phyloP scores from a whole-genome alignment of 1,140 invertebrate genomes.

The Plectrocnemia conspersa region DNA sequence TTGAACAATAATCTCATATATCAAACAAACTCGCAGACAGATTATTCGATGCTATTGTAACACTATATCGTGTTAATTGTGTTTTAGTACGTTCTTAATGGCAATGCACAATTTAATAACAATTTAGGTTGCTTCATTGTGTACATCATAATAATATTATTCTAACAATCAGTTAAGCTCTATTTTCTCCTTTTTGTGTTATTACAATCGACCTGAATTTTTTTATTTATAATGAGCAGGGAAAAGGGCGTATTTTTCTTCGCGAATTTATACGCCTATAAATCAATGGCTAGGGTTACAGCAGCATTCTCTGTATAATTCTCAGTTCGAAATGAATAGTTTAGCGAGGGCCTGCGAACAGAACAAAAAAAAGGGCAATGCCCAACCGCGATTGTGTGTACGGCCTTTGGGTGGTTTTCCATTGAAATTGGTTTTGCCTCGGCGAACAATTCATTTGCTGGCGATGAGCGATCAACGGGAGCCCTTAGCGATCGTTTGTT shows the following conservation, averaged over 20 bases:
- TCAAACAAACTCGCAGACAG: too few relatives aligned
- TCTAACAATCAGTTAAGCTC: too few relatives aligned
- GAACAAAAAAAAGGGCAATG: not conserved
- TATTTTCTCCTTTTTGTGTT: too few relatives aligned
- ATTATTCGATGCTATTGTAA: too few relatives aligned
- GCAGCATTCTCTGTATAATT: not conserved
- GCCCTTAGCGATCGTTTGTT: slow-evolving; percentile 28
- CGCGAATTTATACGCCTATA: slow-evolving; percentile 17
- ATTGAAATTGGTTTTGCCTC: slow-evolving; percentile 14
- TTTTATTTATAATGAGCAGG: not conserved
- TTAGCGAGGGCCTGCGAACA: not conserved
- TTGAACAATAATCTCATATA: too few relatives aligned
- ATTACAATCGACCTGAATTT: too few relatives aligned
- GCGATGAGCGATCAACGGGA: slow-evolving; percentile 7
- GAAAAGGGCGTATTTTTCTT: slow-evolving; percentile 12
- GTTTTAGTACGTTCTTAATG: too few relatives aligned
- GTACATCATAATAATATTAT: too few relatives aligned
- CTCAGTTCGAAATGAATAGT: slow-evolving; percentile 12
- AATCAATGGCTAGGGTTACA: slow-evolving; percentile 8
- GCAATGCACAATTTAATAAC: too few relatives aligned
- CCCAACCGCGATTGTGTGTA: slow-evolving; percentile 2
- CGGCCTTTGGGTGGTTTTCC: not conserved
- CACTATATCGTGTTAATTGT: too few relatives aligned
- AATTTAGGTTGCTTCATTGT: too few relatives aligned
- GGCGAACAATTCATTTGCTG: slow-evolving; percentile 25